Evolutionary conservation across 2,888 invertebrate species (phyloP).

Genomic region (Drosophila mimetica): DNA sequence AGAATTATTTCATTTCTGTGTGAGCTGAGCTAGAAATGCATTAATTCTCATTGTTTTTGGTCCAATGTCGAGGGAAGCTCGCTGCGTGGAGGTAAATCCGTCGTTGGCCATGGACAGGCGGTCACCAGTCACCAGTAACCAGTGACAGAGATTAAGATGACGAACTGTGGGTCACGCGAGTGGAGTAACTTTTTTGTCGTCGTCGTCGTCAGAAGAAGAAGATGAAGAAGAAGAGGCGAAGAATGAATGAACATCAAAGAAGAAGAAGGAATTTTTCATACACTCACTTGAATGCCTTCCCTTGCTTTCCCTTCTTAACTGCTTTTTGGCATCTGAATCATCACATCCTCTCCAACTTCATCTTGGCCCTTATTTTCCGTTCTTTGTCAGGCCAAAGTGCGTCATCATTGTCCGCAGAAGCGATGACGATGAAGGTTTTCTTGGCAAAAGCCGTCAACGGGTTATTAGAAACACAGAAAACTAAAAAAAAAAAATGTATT

Average conservation of each 20-base stretch:
- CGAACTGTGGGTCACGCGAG: slow-evolving; percentile 71
- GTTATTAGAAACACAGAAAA: slow-evolving; percentile 11
- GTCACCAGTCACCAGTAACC: neutral
- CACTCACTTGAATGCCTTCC: slow-evolving; percentile 25
- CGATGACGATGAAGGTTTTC: neutral
- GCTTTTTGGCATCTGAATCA: slow-evolving; percentile 10
- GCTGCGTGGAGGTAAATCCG: neutral
- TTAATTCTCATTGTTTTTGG: slow-evolving; percentile 73
- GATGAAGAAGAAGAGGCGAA: neutral
- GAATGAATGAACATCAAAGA: slow-evolving; percentile 10
- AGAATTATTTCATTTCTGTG: slow-evolving; percentile 74
- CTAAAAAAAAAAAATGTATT: slow-evolving; percentile 27
- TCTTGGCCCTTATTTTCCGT: neutral
- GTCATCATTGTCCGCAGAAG: slow-evolving; percentile 20
- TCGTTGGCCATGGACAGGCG: neutral
- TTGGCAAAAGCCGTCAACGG: slow-evolving; percentile 17
- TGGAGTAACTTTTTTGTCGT: slow-evolving; percentile 48
- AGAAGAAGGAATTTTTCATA: slow-evolving; percentile 25
- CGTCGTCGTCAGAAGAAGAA: neutral
- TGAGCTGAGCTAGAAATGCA: slow-evolving; percentile 61
- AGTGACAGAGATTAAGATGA: slow-evolving; percentile 70
- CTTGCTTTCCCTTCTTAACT: slow-evolving; percentile 1
- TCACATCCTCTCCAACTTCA: slow-evolving; percentile 19
- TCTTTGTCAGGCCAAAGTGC: slow-evolving; percentile 17
- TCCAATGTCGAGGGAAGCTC: neutral